Conservation (phyloP, 1,140 invertebrate species). For the Nephila pilipes region DNA sequence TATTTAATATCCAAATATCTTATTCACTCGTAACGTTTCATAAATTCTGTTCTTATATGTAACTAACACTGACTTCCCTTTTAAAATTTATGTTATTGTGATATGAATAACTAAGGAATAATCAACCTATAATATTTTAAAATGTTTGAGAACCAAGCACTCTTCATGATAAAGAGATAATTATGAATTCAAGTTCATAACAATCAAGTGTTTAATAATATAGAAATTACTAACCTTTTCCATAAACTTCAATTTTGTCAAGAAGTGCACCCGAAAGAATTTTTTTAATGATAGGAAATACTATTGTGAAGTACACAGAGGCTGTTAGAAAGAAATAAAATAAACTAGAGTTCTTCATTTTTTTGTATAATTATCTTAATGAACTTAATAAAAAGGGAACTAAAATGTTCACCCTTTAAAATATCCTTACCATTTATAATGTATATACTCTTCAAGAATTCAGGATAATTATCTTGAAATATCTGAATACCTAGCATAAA, state of each 20-base stretch:
- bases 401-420: not conserved
- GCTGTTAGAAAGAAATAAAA: not conserved
- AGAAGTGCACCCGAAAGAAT: constrained; percentile 17
- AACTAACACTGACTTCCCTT: no score
- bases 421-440: constrained; percentile 42
- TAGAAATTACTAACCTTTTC: not conserved
- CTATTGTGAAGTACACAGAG: constrained; percentile 37
- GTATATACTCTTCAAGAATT: constrained; percentile 19
- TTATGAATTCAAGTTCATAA: no score
- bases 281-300: not conserved
- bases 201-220: no score
- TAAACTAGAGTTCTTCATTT: not conserved
- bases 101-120: no score
- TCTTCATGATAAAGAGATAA: no score
- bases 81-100: no score
- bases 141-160: no score
- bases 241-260: constrained; percentile 25
- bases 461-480: constrained; percentile 63
- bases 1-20: no score
- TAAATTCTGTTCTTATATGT: no score
- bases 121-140: no score
- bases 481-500: not conserved
- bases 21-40: no score
- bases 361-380: no score
- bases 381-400: not conserved